A percentile compares a stretch with the other conserved stretches of the same genome.
Conservation (phyloP, 2,113 vertebrate genomes). For the Pseudopipra pipra region DNA sequence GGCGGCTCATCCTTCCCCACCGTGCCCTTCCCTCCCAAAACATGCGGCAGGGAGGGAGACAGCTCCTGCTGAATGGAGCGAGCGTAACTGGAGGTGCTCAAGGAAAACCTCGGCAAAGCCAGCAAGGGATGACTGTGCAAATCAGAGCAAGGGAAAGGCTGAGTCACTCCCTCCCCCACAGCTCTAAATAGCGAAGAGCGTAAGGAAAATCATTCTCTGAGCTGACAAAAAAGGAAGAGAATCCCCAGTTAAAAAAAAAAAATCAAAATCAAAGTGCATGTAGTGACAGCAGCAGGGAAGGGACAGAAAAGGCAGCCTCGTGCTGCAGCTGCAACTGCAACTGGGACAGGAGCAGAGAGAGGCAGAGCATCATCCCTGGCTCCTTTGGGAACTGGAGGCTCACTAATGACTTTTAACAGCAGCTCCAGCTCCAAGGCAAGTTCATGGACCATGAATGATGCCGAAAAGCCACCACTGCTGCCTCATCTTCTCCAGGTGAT, state of each 20-base stretch:
- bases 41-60: accelerated
- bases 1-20: not conserved
- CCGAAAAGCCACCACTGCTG: not conserved
- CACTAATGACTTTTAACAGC: not conserved
- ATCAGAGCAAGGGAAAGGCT: conserved; percentile 11
- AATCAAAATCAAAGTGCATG: not conserved
- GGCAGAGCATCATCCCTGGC: not conserved
- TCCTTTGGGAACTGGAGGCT: not conserved
- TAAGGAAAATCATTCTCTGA: not conserved
- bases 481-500: not conserved
- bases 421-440: not conserved
- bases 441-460: accelerated
- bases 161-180: conserved; percentile 56
- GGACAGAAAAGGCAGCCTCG: not conserved
- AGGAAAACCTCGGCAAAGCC: not conserved
- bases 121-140: conserved; percentile 11
- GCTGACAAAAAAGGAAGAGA: conserved; percentile 49
- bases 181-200: not conserved
- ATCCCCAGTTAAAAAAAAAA: not conserved
- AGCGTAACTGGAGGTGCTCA: not conserved
- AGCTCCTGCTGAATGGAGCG: not conserved
- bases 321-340: not conserved
- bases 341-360: not conserved
- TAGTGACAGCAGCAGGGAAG: not conserved
- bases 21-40: not conserved